Conservation (phyloP, 2,797 vertebrate species). For the Sphaeramia orbicularis region DNA sequence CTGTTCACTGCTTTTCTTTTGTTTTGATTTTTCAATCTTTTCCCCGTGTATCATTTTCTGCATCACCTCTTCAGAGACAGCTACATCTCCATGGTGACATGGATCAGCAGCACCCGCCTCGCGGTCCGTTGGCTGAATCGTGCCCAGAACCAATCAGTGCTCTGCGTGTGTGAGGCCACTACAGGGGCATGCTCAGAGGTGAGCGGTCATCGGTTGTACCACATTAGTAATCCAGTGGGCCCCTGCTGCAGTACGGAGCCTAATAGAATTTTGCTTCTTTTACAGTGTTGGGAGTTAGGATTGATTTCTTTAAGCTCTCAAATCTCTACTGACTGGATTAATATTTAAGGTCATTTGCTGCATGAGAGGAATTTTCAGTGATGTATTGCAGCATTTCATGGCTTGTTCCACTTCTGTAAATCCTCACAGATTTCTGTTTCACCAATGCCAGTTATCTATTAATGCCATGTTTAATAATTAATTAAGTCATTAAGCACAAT, state of each 20-base stretch:
- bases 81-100: slow-evolving; percentile 89
- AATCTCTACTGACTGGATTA: slow-evolving; percentile 64
- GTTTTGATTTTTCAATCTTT: slow-evolving; percentile 15
- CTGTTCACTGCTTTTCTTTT: background rate
- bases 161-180: slow-evolving; percentile 88
- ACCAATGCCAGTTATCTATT: slow-evolving; percentile 4
- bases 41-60: slow-evolving; percentile 35
- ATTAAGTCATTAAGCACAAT: background rate
- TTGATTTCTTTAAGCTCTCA: slow-evolving; percentile 63
- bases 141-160: slow-evolving; percentile 87
- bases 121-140: slow-evolving; percentile 89
- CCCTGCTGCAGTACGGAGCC: slow-evolving; percentile 28
- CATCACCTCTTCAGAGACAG: slow-evolving; percentile 80
- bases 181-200: slow-evolving; percentile 89
- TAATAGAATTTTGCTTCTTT: slow-evolving; percentile 63
- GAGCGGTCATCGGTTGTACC: slow-evolving; percentile 60
- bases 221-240: slow-evolving; percentile 58
- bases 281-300: slow-evolving; percentile 40
- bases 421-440: slow-evolving; percentile 21
- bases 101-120: slow-evolving; percentile 87
- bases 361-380: slow-evolving; percentile 57
- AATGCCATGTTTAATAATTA: slow-evolving; percentile 30
- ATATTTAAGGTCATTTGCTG: slow-evolving; percentile 70
- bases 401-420: slow-evolving; percentile 24
- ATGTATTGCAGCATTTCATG: slow-evolving; percentile 39